Percentiles rank a stretch among this genome's conserved stretches.
Evolutionary conservation across 2,888 invertebrate species (phyloP).

Genomic region (Lasius platythorax): DNA sequence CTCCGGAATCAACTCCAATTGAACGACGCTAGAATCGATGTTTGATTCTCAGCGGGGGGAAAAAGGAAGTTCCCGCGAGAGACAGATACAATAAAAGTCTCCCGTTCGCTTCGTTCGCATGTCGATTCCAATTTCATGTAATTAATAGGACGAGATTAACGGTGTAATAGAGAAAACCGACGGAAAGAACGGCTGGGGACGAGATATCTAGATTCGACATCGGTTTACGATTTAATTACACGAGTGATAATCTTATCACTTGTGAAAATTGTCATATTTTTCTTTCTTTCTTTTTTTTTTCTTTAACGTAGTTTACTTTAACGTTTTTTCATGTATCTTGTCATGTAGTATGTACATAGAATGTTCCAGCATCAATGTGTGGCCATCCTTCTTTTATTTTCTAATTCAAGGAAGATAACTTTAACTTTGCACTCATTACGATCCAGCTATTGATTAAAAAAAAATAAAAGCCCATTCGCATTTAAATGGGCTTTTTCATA

Average conservation of each 20-base stretch:
- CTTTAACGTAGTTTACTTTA: neutral
- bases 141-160: constrained; percentile 52
- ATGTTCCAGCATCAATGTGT: neutral
- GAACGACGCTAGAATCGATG: constrained; percentile 2
- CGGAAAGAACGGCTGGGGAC: constrained; percentile 16
- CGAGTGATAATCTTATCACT: neutral
- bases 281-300: neutral
- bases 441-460: neutral
- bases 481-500: neutral
- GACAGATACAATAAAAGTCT: constrained; percentile 19
- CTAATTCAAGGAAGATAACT: neutral
- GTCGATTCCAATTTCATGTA: constrained; percentile 48
- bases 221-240: constrained; percentile 35
- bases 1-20: neutral
- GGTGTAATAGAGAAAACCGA: constrained; percentile 1
- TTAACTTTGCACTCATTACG: neutral
- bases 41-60: neutral
- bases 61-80: constrained; percentile 1
- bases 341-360: neutral
- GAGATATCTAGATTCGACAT: constrained; percentile 30
- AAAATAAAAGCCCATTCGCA: neutral
- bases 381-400: neutral
- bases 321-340: neutral
- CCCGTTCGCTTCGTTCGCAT: constrained; percentile 1
- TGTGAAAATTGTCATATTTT: neutral